These are phyloP conservation scores for Bubo scandiacus DNA, from an alignment of 2,113 vertebrate genomes.

Conservation along the genomic window DNA sequence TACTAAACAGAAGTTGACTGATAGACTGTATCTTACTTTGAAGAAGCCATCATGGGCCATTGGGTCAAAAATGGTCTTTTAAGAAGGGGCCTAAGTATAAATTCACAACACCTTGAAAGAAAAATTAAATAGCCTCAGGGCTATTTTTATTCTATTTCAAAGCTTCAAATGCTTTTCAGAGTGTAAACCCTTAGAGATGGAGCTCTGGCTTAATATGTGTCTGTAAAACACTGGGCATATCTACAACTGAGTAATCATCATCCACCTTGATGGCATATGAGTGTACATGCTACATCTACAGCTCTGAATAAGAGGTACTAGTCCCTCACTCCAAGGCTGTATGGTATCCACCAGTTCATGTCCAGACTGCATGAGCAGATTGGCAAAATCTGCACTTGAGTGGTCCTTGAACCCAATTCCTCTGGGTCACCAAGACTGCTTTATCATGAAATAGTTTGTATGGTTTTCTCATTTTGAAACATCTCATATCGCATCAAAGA, in stretches of 20 bases:
- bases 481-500: not conserved
- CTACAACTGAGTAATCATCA: not conserved
- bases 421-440: not conserved
- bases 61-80: slow-evolving; percentile 53
- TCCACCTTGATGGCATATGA: not conserved
- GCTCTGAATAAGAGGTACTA: not conserved
- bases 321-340: not conserved
- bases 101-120: slow-evolving; percentile 11
- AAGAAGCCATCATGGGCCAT: slow-evolving; percentile 39
- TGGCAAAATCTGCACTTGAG: not conserved
- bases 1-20: slow-evolving; percentile 44
- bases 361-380: not conserved
- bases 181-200: not conserved
- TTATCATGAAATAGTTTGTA: not conserved
- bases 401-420: not conserved
- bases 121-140: not conserved
- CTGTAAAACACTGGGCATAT: not conserved
- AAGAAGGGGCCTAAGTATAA: not conserved
- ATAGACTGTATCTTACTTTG: slow-evolving; percentile 6
- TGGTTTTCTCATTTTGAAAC: not conserved
- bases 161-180: not conserved
- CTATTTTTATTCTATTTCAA: not conserved
- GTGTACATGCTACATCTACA: not conserved
- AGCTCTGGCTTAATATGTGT: not conserved
- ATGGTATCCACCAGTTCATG: not conserved